These are phyloP conservation scores for Premnoplex brunnescens DNA, from an alignment of 2,797 vertebrate genomes.

Conservation along the genomic window DNA sequence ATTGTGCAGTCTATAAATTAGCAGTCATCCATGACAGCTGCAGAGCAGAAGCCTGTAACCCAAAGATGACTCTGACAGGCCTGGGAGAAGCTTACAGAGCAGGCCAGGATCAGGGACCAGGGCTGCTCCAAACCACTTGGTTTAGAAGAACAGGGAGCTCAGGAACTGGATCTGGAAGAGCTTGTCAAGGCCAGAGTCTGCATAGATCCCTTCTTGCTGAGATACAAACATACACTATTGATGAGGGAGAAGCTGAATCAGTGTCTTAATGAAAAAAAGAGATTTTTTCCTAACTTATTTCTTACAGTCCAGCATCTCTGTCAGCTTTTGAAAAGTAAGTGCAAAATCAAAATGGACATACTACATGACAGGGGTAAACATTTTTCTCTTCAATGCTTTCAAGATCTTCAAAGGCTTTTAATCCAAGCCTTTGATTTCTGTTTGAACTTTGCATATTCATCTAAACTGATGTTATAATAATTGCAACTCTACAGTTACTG, in stretches of 20 bases:
- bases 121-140: background rate
- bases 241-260: background rate
- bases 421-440: background rate
- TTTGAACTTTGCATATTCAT: background rate
- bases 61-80: background rate
- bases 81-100: background rate
- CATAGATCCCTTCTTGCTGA: background rate
- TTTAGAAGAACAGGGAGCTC: background rate
- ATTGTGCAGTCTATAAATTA: background rate
- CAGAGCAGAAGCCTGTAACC: background rate
- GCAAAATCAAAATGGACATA: background rate
- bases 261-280: background rate
- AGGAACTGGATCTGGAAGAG: background rate
- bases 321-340: background rate
- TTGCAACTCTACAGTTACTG: background rate
- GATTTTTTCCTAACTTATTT: background rate
- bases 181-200: background rate
- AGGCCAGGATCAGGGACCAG: background rate
- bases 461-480: background rate
- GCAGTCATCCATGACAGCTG: background rate
- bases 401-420: background rate
- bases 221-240: fast-evolving
- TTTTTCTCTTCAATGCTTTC: background rate
- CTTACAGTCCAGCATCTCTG: background rate
- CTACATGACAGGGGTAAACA: background rate